Evolutionary conservation across 2,113 vertebrate species (phyloP).

Genomic region (Cyanoramphus novaezelandiae): DNA sequence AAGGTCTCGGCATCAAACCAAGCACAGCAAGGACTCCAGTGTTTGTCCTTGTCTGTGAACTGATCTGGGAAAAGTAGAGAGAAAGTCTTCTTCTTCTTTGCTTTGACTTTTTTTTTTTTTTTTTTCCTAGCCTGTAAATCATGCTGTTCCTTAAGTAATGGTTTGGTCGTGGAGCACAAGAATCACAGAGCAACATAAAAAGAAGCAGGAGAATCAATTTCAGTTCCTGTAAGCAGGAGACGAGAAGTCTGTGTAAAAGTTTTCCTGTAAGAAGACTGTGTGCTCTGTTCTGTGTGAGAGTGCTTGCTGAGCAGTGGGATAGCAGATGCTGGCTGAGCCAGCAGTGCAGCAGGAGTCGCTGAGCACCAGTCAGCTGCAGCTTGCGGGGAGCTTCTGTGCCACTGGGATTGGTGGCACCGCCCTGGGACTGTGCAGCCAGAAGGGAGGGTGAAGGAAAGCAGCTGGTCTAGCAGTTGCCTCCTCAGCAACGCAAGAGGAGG

Average conservation of each 20-base stretch:
- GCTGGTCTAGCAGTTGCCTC: neutral
- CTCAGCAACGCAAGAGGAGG: neutral
- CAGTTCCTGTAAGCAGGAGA: neutral
- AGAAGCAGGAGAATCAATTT: neutral
- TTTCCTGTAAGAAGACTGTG: neutral
- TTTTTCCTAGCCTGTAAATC: neutral
- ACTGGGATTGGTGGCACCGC: accelerated
- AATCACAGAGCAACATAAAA: neutral
- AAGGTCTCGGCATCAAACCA: neutral
- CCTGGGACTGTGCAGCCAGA: neutral
- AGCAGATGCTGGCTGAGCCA: neutral
- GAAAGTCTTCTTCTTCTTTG: neutral
- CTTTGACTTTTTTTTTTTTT: neutral
- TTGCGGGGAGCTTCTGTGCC: neutral
- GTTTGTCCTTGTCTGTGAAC: neutral
- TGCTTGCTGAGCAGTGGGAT: neutral
- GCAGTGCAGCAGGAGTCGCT: accelerated
- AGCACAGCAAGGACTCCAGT: neutral
- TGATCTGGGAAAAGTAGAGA: neutral
- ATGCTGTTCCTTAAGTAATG: neutral
- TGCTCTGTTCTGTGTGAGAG: neutral
- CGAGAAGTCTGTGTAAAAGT: neutral
- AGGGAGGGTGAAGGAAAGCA: neutral
- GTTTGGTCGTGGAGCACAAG: neutral
- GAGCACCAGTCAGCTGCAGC: neutral